Percentiles rank a stretch among this genome's conserved stretches.
These are phyloP conservation scores for Castor canadensis DNA, from an alignment of 2,113 vertebrate species.

Conservation along the genomic window DNA sequence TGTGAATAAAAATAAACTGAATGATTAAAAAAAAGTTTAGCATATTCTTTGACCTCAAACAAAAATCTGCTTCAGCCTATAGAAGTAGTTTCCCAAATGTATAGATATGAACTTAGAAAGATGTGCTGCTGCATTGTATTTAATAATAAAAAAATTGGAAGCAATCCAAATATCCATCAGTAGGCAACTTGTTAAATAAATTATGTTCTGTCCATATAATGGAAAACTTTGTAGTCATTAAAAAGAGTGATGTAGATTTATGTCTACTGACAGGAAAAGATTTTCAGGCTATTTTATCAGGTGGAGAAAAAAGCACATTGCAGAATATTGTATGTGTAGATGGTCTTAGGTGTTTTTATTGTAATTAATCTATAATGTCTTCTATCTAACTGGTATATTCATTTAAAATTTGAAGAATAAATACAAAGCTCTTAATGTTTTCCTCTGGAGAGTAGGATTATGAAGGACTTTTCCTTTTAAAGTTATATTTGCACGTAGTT, in stretches of 20 bases:
- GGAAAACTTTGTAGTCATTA: conserved; percentile 49
- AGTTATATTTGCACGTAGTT: conserved; percentile 56
- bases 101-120: neutral
- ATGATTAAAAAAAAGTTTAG: conserved; percentile 40
- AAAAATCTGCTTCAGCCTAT: conserved; percentile 23
- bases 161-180: conserved; percentile 18
- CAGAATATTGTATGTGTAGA: neutral
- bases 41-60: conserved; percentile 4
- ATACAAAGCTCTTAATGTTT: conserved; percentile 38
- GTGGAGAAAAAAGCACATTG: neutral
- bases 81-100: conserved; percentile 30
- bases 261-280: neutral
- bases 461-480: conserved; percentile 54
- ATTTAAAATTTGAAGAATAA: conserved; percentile 51
- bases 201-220: conserved; percentile 35
- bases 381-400: neutral
- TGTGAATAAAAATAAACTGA: conserved; percentile 59
- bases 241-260: conserved; percentile 12
- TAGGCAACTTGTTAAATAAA: conserved; percentile 46
- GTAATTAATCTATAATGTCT: conserved; percentile 35
- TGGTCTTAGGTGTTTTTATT: conserved; percentile 18
- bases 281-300: neutral
- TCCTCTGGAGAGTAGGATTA: neutral
- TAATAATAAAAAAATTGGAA: conserved; percentile 34
- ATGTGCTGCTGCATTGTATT: conserved; percentile 37